Conservation (phyloP, 64 coral and sea anemone genomes). For the Anthopleura sola region DNA sequence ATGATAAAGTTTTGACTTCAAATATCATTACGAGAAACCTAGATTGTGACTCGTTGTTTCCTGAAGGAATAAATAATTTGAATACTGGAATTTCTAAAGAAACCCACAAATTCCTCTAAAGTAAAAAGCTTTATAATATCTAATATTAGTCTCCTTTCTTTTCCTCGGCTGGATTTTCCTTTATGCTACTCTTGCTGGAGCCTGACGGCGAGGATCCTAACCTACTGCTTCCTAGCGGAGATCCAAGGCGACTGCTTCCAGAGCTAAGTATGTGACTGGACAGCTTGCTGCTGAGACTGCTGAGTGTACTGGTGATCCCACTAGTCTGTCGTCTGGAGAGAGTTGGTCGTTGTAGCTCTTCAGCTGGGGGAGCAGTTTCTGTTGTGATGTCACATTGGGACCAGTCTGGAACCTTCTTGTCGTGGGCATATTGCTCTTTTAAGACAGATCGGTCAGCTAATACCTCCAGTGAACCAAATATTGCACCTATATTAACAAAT, state of each 20-base stretch:
- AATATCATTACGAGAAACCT: too few species aligned
- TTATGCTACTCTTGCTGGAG: constrained; percentile 33
- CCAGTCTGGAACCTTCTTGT: constrained; percentile 93
- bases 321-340: constrained; percentile 88
- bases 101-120: not conserved
- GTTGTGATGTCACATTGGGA: constrained; percentile 62
- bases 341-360: constrained; percentile 68
- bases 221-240: constrained; percentile 24
- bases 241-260: constrained; percentile 44
- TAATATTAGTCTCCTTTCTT: constrained; percentile 20
- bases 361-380: constrained; percentile 44
- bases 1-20: too few species aligned
- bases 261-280: constrained; percentile 73
- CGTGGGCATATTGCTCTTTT: constrained; percentile 68
- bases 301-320: constrained; percentile 88
- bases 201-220: not conserved
- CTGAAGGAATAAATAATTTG: not conserved
- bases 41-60: too few species aligned
- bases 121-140: not conserved
- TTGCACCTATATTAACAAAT: constrained; percentile 58
- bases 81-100: not conserved
- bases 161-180: constrained; percentile 49
- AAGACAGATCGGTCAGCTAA: constrained; percentile 87
- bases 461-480: constrained; percentile 94
- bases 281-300: constrained; percentile 73